phyloP scores from a whole-genome alignment of 2,797 vertebrate species.

The Salmo trutta region DNA sequence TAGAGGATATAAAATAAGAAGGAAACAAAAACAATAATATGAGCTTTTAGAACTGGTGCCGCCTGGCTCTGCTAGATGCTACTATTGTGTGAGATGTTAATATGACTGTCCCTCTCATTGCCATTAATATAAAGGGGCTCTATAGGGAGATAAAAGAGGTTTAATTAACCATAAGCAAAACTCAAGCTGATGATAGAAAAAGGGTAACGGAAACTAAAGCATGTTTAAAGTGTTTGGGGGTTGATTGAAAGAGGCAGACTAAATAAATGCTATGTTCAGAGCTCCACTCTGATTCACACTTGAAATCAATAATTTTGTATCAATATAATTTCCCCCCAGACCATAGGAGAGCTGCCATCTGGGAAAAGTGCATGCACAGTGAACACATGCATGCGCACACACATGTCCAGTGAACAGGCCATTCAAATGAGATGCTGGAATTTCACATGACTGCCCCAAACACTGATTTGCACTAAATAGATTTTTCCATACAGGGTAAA shows the following conservation, averaged over 20 bases:
- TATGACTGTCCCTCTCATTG: neutral
- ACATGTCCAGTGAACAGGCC: conserved; percentile 16
- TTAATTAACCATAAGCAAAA: neutral
- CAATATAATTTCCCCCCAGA: conserved; percentile 19
- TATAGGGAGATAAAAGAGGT: neutral
- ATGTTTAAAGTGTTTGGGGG: conserved; percentile 37
- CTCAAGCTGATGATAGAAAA: neutral
- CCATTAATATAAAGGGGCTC: neutral
- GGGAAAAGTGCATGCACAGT: neutral
- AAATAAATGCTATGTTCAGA: conserved; percentile 30
- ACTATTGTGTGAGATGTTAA: neutral
- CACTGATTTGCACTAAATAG: conserved; percentile 38
- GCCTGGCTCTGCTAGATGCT: neutral
- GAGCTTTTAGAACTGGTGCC: neutral
- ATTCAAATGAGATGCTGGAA: conserved; percentile 28
- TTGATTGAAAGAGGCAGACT: conserved; percentile 30
- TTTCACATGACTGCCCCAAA: conserved; percentile 51
- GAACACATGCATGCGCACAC: neutral
- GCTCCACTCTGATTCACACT: conserved; percentile 31
- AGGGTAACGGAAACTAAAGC: conserved; percentile 29
- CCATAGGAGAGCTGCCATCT: neutral
- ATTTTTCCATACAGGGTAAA: neutral
- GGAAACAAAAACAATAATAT: neutral
- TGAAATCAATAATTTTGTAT: conserved; percentile 35
- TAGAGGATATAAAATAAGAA: neutral